Evolutionary conservation across 2,797 vertebrate species (phyloP).

Genomic region (Pteronotus mesoamericanus): DNA sequence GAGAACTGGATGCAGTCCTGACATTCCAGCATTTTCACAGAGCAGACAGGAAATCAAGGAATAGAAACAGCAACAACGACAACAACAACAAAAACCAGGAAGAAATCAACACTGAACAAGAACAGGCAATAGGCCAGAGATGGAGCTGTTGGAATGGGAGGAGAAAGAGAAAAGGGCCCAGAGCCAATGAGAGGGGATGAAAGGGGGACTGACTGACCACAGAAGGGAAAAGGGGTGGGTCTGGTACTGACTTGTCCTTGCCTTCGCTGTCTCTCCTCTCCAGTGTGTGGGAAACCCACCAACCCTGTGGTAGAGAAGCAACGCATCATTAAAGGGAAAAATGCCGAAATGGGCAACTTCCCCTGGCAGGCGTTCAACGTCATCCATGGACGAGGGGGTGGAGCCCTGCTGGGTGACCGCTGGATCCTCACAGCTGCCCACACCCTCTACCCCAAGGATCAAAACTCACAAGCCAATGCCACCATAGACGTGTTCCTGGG

Average conservation of each 20-base stretch:
- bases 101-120: not conserved
- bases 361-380: slow-evolving; percentile 82
- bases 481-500: slow-evolving; percentile 80
- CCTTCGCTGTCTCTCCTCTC: not conserved
- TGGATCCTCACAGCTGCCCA: slow-evolving; percentile 86
- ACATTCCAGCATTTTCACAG: not conserved
- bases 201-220: not conserved
- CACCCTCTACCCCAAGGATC: slow-evolving; percentile 73
- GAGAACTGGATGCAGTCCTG: not conserved
- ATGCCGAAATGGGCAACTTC: slow-evolving; percentile 78
- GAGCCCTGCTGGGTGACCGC: slow-evolving; percentile 80
- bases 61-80: not conserved
- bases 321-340: slow-evolving; percentile 76
- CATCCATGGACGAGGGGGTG: slow-evolving; percentile 76
- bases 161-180: not conserved
- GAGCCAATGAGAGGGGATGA: not conserved
- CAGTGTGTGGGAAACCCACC: slow-evolving; percentile 83
- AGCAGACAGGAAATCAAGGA: not conserved
- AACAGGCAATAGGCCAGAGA: not conserved
- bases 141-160: not conserved
- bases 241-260: not conserved
- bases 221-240: not conserved
- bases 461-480: not conserved
- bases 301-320: slow-evolving; percentile 61
- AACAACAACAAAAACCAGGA: not conserved